A percentile compares a stretch with the other conserved stretches of the same genome.
These are phyloP conservation scores for Eubasilissa regina DNA, from an alignment of 1,140 invertebrate genomes.

Conservation along the genomic window DNA sequence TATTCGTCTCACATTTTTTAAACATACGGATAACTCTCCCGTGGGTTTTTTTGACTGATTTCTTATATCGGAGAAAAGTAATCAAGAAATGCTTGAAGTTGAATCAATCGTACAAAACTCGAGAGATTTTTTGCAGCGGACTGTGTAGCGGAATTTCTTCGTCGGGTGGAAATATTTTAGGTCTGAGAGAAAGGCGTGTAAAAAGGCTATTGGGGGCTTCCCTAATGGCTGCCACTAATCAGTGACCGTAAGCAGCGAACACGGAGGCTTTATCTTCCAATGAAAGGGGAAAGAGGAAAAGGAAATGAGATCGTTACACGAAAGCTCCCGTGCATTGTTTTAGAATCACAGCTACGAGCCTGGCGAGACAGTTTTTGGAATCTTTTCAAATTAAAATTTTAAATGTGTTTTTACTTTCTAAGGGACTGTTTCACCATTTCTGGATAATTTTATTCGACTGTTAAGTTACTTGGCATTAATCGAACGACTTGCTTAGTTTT, in stretches of 20 bases:
- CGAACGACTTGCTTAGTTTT: too few relatives aligned
- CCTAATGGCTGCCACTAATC: slow-evolving; percentile 57
- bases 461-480: too few relatives aligned
- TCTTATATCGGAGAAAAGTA: too few relatives aligned
- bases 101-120: background rate
- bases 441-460: too few relatives aligned
- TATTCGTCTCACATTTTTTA: too few relatives aligned
- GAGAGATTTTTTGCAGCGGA: background rate
- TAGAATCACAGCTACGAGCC: background rate
- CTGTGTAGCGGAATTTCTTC: background rate
- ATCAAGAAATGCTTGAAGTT: too few relatives aligned
- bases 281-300: slow-evolving; percentile 45
- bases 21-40: too few relatives aligned
- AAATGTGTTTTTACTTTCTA: background rate
- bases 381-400: background rate
- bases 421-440: too few relatives aligned
- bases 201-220: slow-evolving; percentile 51
- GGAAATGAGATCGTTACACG: slow-evolving; percentile 48
- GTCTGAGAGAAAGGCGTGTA: slow-evolving; percentile 39
- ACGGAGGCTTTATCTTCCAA: slow-evolving; percentile 47
- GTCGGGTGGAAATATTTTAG: background rate
- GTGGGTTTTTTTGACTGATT: too few relatives aligned
- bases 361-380: background rate
- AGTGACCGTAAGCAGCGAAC: slow-evolving; percentile 46
- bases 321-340: background rate